phyloP scores from a whole-genome alignment of 2,888 invertebrate genomes.

The Leptopilina drosophilae region DNA sequence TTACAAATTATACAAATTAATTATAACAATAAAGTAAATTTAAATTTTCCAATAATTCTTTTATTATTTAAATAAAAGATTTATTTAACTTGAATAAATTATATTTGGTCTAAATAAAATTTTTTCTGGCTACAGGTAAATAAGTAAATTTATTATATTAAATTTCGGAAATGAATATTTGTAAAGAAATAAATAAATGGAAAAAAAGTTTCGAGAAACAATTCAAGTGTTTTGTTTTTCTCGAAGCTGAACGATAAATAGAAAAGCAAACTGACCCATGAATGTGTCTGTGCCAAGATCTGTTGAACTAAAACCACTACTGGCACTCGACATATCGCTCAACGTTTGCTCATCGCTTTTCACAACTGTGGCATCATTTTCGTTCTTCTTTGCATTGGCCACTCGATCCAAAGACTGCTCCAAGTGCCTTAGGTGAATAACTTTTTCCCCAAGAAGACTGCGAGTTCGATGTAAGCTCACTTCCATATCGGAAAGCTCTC shows the following conservation, averaged over 20 bases:
- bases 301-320: conserved; percentile 83
- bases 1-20: too few relatives aligned
- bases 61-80: too few relatives aligned
- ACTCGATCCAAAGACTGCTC: conserved; percentile 86
- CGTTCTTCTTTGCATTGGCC: conserved; percentile 76
- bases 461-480: conserved; percentile 89
- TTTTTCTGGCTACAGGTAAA: too few relatives aligned
- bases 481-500: conserved; percentile 90
- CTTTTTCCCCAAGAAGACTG: conserved; percentile 89
- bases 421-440: conserved; percentile 87
- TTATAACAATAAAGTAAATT: too few relatives aligned
- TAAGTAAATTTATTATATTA: too few relatives aligned
- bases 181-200: not conserved
- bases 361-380: conserved; percentile 64
- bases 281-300: conserved; percentile 81
- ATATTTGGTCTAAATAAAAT: too few relatives aligned
- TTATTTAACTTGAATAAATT: too few relatives aligned
- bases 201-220: not conserved
- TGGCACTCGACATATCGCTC: conserved; percentile 82
- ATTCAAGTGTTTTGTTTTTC: not conserved
- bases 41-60: too few relatives aligned
- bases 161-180: too few relatives aligned
- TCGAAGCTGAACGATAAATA: not conserved
- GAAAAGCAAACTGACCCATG: conserved; percentile 63
- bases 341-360: conserved; percentile 81